Base-by-base conservation (phyloP, 2,888 invertebrate genomes). In the Spodoptera picta region DNA sequence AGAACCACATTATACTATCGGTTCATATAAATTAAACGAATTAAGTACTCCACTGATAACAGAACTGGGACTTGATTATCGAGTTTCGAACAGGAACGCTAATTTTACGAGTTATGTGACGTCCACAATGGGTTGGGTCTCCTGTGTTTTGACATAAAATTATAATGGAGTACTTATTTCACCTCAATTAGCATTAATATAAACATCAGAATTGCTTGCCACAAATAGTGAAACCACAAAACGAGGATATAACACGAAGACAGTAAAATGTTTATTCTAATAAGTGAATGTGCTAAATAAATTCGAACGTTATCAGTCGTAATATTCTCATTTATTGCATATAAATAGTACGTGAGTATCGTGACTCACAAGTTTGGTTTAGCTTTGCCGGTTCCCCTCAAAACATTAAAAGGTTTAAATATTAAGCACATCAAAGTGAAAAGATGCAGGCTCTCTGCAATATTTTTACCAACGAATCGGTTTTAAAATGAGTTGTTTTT, bases 21-120 rank as follows among this genome's bases (percentile, higher is more conserved):
- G 78, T 76, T 77, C 73, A 81, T 78, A 83, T 85, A 84, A 86
- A 85, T 83, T 85, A 77, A 84, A 79, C 68, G 79, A 80, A 85
- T 83, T 80, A 82, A 82, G 79, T 75, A 81, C 80, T 80, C 69
- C 73, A 71, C 70, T 78, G 83, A 84, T 85, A 84, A 80, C 73
- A 72, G 57, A 77, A 81, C 79, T 78, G 80, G 79, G 71, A 66
- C 77, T 69, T 79, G 79, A 75, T 79, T 80, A 79, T 77, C 74
- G 65, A 67, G 68, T 74, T 77, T 79, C 55, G 74, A 82, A 80
- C 75, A 62, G 70, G 77, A 73, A 73, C 69, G 68, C 71, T 71
- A 67, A 77, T 77, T 77, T 70, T 69, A 69, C 61, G 70, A 71
- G 58, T 47, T 64, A 60, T 60, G 51, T 67, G 73, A 65, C 68